These are phyloP conservation scores for Anagrus nilaparvatae DNA, from an alignment of 1,140 invertebrate genomes.

Conservation along the genomic window DNA sequence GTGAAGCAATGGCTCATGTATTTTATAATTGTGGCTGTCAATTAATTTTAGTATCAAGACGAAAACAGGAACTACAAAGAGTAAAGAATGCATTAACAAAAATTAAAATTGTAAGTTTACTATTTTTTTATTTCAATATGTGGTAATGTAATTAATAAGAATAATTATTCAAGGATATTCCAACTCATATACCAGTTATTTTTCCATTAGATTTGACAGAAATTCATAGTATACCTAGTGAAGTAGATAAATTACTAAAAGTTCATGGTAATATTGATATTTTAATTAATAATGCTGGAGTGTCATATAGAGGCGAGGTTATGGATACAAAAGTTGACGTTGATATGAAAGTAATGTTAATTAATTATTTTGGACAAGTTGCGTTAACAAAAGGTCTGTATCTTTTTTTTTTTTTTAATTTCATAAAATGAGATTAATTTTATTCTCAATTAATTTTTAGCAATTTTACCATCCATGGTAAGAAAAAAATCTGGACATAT, in stretches of 20 bases:
- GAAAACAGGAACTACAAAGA: constrained; percentile 65
- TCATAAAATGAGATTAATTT: no score
- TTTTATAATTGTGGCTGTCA: constrained; percentile 77
- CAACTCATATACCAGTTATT: constrained; percentile 62
- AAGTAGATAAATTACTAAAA: constrained; percentile 54
- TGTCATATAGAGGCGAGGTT: constrained; percentile 72
- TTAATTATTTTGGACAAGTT: constrained; percentile 91
- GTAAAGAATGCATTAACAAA: constrained; percentile 61
- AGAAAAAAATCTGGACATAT: constrained; percentile 69
- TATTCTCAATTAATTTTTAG: constrained; percentile 41
- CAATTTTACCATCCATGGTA: constrained; percentile 74
- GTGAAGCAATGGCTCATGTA: constrained; percentile 77
- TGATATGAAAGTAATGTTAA: constrained; percentile 78
- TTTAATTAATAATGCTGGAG: constrained; percentile 86
- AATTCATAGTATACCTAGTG: constrained; percentile 49
- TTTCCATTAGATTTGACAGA: constrained; percentile 70
- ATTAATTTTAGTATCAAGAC: constrained; percentile 73
- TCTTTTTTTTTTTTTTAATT: constrained; percentile 7
- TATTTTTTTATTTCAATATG: neutral
- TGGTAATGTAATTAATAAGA: constrained; percentile 1
- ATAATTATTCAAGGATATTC: constrained; percentile 36
- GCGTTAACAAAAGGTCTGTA: constrained; percentile 79
- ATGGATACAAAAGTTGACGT: constrained; percentile 72
- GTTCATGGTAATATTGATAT: constrained; percentile 74
- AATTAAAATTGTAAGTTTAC: constrained; percentile 42